Evolutionary conservation across 2,888 invertebrate species (phyloP), one percentile per base, ranked within the genome.

Genomic region (Abscondita cerata): DNA sequence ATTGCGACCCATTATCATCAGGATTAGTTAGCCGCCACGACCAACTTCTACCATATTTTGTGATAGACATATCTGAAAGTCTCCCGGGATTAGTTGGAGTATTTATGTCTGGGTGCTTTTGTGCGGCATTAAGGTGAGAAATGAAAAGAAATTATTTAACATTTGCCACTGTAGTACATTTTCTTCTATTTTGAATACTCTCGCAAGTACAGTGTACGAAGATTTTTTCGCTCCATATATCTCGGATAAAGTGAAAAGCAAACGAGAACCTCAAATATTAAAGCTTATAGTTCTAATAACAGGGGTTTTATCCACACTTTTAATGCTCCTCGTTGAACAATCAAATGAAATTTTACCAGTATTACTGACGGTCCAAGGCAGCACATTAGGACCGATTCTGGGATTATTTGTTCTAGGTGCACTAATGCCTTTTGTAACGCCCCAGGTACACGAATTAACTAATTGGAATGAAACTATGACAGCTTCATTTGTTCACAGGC

Each of bases 21-120:
- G 83, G 85, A 46, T 83, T 82, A 68, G 84, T 86, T 34, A 79
- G 81, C 40, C 84, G 82, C 73, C 81, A 83, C 70, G 86, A 86
- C 73, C 84, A 86, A 59, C 62, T 78, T n/a, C 82, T 91, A 1
- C 90, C 91, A 0, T 86, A 87, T 70, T 92, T 89, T 72, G 85
- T 91, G 2, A 88, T 91, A 83, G 88, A 89, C 69, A 81, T 88
- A n/a, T 84, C 89, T 0, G 80, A 82, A 1, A 80, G 84, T 75
- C 83, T 89, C 70, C 88, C 88, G 12, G 91, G 91, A 0, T 82
- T 92, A 50, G 87, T 90, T 19, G 92, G 91, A 2, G 82, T 92
- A 38, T 92, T 92, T 70, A 85, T 91, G 1, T 89, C 91, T 20
- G 87, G 90, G 16, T 83, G 91, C 40, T 89, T 91, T 69, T 88